Base-by-base conservation (phyloP, 2,888 invertebrate genomes). In the Incurvaria masculella region DNA sequence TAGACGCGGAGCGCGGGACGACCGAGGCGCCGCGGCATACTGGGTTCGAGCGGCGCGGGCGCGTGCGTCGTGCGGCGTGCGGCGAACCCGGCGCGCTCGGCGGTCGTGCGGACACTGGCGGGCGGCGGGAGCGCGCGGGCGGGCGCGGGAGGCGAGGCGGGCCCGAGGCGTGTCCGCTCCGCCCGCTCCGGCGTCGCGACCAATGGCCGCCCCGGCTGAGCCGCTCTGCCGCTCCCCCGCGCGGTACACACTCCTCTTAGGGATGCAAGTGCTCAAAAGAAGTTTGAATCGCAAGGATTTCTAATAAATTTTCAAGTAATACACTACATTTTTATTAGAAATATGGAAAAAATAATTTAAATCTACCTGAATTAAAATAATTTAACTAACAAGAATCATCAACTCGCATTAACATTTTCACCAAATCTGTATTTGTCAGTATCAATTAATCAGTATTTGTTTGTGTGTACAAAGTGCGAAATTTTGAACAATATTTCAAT, bases 71-170 rank as follows among this genome's bases (percentile, higher is more conserved):
- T 74, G 76, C 69, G 73, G 18, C 79, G 68, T 68, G 79, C 74
- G 72, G 73, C 72, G 69, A 71, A 78, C 79, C 81, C 81, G 79
- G 67, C 70, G 74, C 75, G 78, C 78, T 76, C 78, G 78, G 73
- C 75, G 67, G 75, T 75, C 73, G 72, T 73, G 67, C 72, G 72
- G 74, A 74, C 74, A 76, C 78, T 79, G 79, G 68, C 75, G 72
- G 68, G 70, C 63, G 57, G 47, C 55, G 59, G 52, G 62, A 61
- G 61, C 57, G 64, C 64, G 56, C 62, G 64, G 63, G 55, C 56
- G 60, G 53, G 60, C 54, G 59, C 53, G 59, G 61, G 64, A 62
- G 61, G 58, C 56, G 58, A 57, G 59, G 55, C 52, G 55, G 51
- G 56, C 53, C 57, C 59, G 56, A 57, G 58, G 50, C 43, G 51